Base-by-base conservation (phyloP, 2,797 vertebrate species). In the Dendrocincla fuliginosa region DNA sequence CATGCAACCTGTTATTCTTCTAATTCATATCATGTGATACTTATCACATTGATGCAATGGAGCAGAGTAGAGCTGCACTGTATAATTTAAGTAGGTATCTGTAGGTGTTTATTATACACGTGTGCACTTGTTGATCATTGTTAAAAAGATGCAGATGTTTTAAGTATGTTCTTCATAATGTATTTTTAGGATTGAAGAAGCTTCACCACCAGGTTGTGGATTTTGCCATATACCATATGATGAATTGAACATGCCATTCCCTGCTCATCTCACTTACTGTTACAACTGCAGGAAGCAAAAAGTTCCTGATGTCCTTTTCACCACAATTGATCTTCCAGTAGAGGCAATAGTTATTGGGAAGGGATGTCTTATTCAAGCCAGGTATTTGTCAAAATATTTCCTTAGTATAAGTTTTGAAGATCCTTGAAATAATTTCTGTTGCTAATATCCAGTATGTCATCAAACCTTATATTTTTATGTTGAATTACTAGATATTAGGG, bases 141-240 rank as follows among this genome's bases (percentile, higher is more conserved):
- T 37, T 82, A 77, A 55, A 33, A 67, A 37, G 35, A 16, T 87
- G 47, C 78, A 81, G 79, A 65, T 82, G 37, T 91, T 96, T 93
- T 82, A 96, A 94, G 24, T 75, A 17, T 78, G 35, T 82, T 96
- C 73, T 89, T 27, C 63, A 16, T 71, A 49, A 91, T 97, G 71
- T 94, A 95, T 90, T 50, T 35, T 76, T 97, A 99, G 99, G 97
- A 98, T 99, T 94, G 99, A 99, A 84, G 99, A 99, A 81, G 96
- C 98, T 7, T 98, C 98, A 42, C 98, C 98, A 60, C 97, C 98
- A 13, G 98, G 98, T 93, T 99, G 99, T 97, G 98, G 99, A 64
- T 99, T 99, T 98, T 99, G 99, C 96, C 99, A 99, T 97, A 99
- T 99, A 91, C 99, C 99, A 0, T 99, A 99, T 19, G 99, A 99